Base-by-base conservation (phyloP, 2,113 vertebrate species). In the Sterrhoptilus dennistouni region DNA sequence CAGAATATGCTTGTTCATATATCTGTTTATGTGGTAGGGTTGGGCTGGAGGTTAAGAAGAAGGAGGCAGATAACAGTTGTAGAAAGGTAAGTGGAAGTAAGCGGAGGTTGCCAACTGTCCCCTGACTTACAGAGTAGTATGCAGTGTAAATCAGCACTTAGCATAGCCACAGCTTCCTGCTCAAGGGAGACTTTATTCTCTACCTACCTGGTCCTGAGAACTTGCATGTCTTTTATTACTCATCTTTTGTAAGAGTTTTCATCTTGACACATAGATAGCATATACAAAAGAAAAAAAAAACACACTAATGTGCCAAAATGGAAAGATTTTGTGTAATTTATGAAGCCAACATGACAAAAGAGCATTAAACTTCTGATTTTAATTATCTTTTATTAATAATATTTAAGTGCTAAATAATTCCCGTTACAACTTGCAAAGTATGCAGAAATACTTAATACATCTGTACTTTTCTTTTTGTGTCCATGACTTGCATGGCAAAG, bases 41-140 rank as follows among this genome's bases (percentile, higher is more conserved):
- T 74, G 45, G 35, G 36, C 16, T 21, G 50, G 29, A 33, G 25
- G 45, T 49, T 21, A 28, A 8, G 45, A 69, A 71, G 61, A 5
- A 69, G 54, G 21, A 75, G 22, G 23, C 33, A 50, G 54, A 5
- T 21, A 28, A 16, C 19, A 5, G 6, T 60, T 53, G 54, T 50
- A 8, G 40, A 40, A 83, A 66, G 69, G 64, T 59, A 84, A 87
- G 69, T 63, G n/a, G 49, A 63, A 40, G 12, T 12, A 12, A 44
- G 27, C 24, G 33, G 11, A 7, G 36, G 7, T 2, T 45, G 29
- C 29, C 12, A 8, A 7, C 12, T 68, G 65, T 14, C 22, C 4
- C 6, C 50, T 12, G 24, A 25, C 5, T 65, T 10, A 1, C 2
- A 25, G 52, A 1, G 3, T 7, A 19, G 27, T 14, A 3, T 1